Base-by-base conservation (phyloP, 2,888 invertebrate genomes). In the Bibio marci region DNA sequence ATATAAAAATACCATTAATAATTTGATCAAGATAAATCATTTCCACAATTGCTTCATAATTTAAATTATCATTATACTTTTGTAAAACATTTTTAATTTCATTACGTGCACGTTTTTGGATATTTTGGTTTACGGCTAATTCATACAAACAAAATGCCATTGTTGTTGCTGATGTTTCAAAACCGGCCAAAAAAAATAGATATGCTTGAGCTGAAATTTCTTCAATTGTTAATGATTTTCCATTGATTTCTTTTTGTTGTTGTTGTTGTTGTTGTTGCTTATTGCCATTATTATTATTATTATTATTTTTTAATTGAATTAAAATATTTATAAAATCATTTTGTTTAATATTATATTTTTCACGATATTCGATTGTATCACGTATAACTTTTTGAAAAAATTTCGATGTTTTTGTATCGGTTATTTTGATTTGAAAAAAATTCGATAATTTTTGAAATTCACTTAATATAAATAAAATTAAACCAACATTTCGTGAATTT, bases 101-200 rank as follows among this genome's bases (percentile, higher is more conserved):
- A 11, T 62, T 51, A 41, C 64, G 53, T 3, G 67, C 61, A 44
- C 54, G 63, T 8, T 55, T 52, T 47, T 73, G 73, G 13, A 69
- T 54, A 1, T 60, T 53, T 27, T 63, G 67, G 48, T 70, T 64
- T 10, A 62, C 45, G 0, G 71, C 70, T 37, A 73, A 48, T 45
- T 67, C 64, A 46, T 69, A 71, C 0, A 68, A 59, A 1, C 65
- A 58, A 43, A 71, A 73, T 43, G 68, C 65, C 3, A 76, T 64
- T 0, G 72, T 67, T 0, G 73, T 66, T 1, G 76, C 73, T 0
- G 72, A 70, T 0, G 76, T 72, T 51, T 73, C 73, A 45, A 74
- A 70, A 0, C 77, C 77, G 12, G 73, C 57, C 22, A 56, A 30
- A 11, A 58, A 48, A 36, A 58, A 60, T 3, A 52, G 48, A 43